Evolutionary conservation across 37 sponge, comb jelly and placozoan species (phyloP), one percentile per base, ranked within the genome.

Genomic region (Halichondria panicea): DNA sequence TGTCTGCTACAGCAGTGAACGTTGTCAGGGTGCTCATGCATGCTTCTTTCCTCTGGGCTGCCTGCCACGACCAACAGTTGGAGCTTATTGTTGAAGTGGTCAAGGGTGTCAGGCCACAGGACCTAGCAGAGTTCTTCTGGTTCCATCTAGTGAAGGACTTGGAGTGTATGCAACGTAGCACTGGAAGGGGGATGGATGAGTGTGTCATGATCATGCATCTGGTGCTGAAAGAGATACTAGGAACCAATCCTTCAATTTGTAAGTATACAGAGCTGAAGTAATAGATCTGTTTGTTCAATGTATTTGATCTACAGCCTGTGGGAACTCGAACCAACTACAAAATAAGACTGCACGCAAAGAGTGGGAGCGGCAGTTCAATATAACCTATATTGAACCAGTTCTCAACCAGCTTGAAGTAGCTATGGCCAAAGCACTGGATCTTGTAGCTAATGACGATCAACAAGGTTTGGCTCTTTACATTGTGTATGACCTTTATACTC

Each of bases 21-120:
- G 66, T 91, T 21, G n/a, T 87, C n/a, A 81, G 92, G 58, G 71
- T 74, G 0, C 43, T 91, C 62, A 86, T 91, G 79, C 92, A 91
- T 52, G 55, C 79, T 24, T 71, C 87, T 13, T 59, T 91, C 22
- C 15, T 87, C 43, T 91, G 92, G 92, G 45, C 55, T 42, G 40
- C 68, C 32, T 81, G 82, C 57, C 11, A 70, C 45, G 33, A 37
- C 43, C 64, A 67, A 35, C 63, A 53, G 15, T 58, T n/a, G 28
- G 74, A 45, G 37, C 55, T 86, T 7, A 24, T 70, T 0, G 72
- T 13, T 28, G 45, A 80, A 38, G 76, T 79, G 37, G 53, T 63
- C 39, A 68, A 73, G 35, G 57, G 68, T n/a, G 48, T 28, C 28
- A 30, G 57, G 22, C 39, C 3, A 31, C 71, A 53, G 13, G 34